Conservation (phyloP, 2,797 vertebrate genomes). For the Melanogrammus aeglefinus region DNA sequence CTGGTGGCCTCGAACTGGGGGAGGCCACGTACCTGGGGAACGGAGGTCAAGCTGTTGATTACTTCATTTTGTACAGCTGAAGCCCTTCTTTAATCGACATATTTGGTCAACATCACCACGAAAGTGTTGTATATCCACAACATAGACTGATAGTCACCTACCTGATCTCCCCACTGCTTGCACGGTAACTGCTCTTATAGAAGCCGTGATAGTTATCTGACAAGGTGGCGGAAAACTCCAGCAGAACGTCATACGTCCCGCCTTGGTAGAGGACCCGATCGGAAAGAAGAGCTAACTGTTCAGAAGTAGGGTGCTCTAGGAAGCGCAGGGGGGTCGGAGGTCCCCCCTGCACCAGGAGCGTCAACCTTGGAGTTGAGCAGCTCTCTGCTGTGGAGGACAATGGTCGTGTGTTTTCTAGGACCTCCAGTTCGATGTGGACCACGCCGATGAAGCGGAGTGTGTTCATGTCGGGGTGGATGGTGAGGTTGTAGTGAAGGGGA, state of each 20-base stretch:
- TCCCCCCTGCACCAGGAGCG: conserved; percentile 58
- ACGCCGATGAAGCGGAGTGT: conserved; percentile 76
- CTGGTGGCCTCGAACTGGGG: conserved; percentile 87
- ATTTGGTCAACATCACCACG: no score
- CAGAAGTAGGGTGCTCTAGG: conserved; percentile 72
- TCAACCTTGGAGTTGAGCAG: conserved; percentile 69
- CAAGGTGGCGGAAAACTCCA: conserved; percentile 79
- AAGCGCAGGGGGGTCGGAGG: conserved; percentile 51
- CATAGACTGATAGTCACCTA: conserved; percentile 42
- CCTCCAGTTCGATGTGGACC: conserved; percentile 72
- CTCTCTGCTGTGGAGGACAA: conserved; percentile 81
- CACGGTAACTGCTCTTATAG: conserved; percentile 88
- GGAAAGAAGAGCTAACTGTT: conserved; percentile 80
- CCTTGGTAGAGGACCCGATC: conserved; percentile 67
- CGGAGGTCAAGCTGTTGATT: background rate
- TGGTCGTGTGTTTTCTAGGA: conserved; percentile 64
- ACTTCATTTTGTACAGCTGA: background rate
- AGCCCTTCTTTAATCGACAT: background rate
- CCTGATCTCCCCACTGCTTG: conserved; percentile 80
- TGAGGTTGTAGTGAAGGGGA: conserved; percentile 82
- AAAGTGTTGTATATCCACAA: background rate
- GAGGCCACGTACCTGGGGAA: conserved; percentile 78
- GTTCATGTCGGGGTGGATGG: conserved; percentile 87
- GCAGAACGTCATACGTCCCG: conserved; percentile 69
- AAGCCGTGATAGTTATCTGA: conserved; percentile 86